phyloP scores from a whole-genome alignment of 2,113 vertebrate genomes.

The Saimiri boliviensis region DNA sequence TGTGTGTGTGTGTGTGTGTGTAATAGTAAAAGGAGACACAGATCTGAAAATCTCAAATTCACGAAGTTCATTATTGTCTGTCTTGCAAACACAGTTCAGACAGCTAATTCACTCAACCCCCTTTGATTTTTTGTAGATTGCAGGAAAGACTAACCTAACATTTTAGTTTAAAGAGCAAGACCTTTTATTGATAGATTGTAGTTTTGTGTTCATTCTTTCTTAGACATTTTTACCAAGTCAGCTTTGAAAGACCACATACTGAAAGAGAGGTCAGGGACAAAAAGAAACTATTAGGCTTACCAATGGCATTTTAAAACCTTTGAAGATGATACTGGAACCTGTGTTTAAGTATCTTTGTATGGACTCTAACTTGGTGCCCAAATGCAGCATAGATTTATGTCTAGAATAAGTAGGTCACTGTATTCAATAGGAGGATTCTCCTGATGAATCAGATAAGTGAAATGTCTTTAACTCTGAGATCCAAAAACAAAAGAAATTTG shows the following conservation, averaged over 20 bases:
- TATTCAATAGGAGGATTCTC: not conserved
- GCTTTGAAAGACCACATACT: constrained; percentile 34
- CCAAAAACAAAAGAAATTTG: constrained; percentile 1
- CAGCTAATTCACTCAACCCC: not conserved
- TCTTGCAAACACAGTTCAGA: not conserved
- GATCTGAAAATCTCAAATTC: not conserved
- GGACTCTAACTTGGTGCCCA: not conserved
- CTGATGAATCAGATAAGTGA: constrained; percentile 24
- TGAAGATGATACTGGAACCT: constrained; percentile 5
- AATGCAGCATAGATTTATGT: not conserved
- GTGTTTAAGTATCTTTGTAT: constrained; percentile 34
- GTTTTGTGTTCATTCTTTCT: constrained; percentile 21
- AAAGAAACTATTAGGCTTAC: constrained; percentile 39
- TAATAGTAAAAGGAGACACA: not conserved
- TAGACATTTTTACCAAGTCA: not conserved
- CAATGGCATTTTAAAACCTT: constrained; percentile 41
- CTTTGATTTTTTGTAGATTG: not conserved
- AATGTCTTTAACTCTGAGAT: constrained; percentile 41
- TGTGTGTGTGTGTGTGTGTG: too few relatives aligned
- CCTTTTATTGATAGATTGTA: not conserved
- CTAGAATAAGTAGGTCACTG: not conserved
- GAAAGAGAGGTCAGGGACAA: constrained; percentile 60
- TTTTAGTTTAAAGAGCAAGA: not conserved
- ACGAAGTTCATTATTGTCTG: not conserved
- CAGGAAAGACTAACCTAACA: not conserved